Evolutionary conservation across 2,888 invertebrate species (phyloP), one percentile per base, ranked within the genome.

Genomic region (Aspidiotus destructor): DNA sequence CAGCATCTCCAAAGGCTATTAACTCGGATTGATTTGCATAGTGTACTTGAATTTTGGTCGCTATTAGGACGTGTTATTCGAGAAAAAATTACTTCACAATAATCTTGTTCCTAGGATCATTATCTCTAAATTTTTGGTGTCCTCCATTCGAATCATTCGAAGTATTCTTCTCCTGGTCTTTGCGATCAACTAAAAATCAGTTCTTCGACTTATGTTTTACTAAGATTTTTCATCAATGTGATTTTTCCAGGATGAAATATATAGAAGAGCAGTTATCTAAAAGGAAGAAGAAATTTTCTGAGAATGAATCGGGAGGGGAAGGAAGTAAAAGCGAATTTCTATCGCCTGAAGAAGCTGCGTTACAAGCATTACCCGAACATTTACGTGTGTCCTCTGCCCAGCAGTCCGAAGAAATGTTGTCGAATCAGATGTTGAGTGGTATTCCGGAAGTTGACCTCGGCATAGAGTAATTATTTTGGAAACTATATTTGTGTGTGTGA

Each of bases 401-500:
- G 74, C 83, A 89, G 76, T 95, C 92, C 2, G 98, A 99, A 78
- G 99, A 99, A 80, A 97, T 99, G 94, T 84, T 99, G 74, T 98
- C 98, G 5, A 97, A 98, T 83, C 98, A 99, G 82, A 99, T 99
- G 99, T 81, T 99, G 7, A 97, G 94, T 76, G 99, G 99, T 52
- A 99, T 99, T 73, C 99, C 99, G 0, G 99, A 99, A 81, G 93
- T 99, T 0, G 98, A 99, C 79, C 83, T 99, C 65, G 99, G 99
- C n/a, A 96, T 99, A 74, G 95, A 97, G 84, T 86, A 76, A 78
- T 81, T 78, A 28, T 28, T 28, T 28, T 28, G 28, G 28, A 52
- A 41, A 40, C 11, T 48, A 40, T 11, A 5, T 44, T 5, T 16
- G 13, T 44, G n/a, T 15, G 44, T 42, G n/a, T 61, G 6, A 52